Evolutionary conservation across 2,113 vertebrate genomes (phyloP), one percentile per base, ranked within the genome.

Genomic region (Terrapene triunguis): DNA sequence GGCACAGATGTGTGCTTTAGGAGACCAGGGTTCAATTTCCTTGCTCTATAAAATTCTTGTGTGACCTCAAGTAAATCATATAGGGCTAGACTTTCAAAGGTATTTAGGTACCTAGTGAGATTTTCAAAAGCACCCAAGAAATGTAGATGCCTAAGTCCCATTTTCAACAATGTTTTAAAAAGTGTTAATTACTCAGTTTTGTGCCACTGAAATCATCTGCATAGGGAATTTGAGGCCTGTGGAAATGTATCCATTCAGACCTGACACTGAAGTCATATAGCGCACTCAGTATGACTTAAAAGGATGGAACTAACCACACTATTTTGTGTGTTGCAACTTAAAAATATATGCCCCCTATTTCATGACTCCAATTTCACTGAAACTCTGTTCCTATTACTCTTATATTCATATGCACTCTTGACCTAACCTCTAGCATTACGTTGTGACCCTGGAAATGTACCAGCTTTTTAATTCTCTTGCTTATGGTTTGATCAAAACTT

Each of bases 31-130:
- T 29, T 32, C 21, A 72, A 5, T n/a, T 72, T 72, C 69, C 38
- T 4, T 21, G 9, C 1, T 82, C 35, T 22, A 29, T 35, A 8
- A 74, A 88, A 1, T 7, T 10, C 1, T 0, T 88, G 2, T 69
- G 69, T 35, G 16, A 19, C 32, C 55, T 82, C 80, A 59, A 16
- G 4, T 82, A 92, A 72, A 72, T 72, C 9, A 38, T 38, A 22
- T 21, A 24, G 9, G n/a, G 19, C n/a, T 38, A 10, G 59, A 10
- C 21, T 72, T 72, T 72, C n/a, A 72, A 72, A 72, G 35, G n/a
- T 72, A 38, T 11, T 72, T 72, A 72, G 38, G 10, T n/a, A 72
- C 21, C n/a, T 19, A 42, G 4, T 72, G 69, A 21, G 69, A 38
- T 72, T 21, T n/a, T 72, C 38, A 24, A 72, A 38, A 24, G n/a